phyloP scores from a whole-genome alignment of 1,140 invertebrate genomes.

The Trissolcus basalis region DNA sequence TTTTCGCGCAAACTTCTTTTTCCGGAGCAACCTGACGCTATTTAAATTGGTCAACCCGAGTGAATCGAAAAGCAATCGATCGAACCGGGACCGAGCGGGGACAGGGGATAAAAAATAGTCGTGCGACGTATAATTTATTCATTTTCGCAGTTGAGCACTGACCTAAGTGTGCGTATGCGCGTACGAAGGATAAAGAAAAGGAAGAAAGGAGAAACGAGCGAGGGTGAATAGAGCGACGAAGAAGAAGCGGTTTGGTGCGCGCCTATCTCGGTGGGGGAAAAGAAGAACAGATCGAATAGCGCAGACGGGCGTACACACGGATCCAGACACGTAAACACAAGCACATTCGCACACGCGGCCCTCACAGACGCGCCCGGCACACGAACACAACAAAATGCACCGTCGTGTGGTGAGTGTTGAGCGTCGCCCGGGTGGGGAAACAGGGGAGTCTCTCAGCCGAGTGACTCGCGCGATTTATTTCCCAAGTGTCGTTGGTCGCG shows the following conservation, averaged over 20 bases:
- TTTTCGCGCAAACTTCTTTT: no score
- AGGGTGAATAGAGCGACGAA: slow-evolving; percentile 28
- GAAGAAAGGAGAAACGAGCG: slow-evolving; percentile 50
- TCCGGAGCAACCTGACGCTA: no score
- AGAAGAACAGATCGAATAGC: slow-evolving; percentile 52
- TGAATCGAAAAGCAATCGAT: no score
- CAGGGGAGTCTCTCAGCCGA: slow-evolving; percentile 49
- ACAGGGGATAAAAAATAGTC: background rate
- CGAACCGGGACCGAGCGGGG: no score
- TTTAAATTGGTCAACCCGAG: no score
- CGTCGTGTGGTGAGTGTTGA: slow-evolving; percentile 39
- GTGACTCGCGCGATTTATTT: slow-evolving; percentile 60
- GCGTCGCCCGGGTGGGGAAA: slow-evolving; percentile 45
- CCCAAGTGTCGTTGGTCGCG: slow-evolving; percentile 60
- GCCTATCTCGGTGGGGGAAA: slow-evolving; percentile 33
- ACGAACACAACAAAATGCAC: slow-evolving; percentile 20
- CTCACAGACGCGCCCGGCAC: slow-evolving; percentile 5
- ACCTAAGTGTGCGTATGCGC: slow-evolving; percentile 44
- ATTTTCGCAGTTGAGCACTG: slow-evolving; percentile 38
- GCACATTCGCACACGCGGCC: slow-evolving; percentile 8
- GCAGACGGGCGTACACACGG: slow-evolving; percentile 19
- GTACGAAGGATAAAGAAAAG: slow-evolving; percentile 36
- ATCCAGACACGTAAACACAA: slow-evolving; percentile 1
- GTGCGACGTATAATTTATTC: background rate
- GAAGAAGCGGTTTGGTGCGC: slow-evolving; percentile 33